These are phyloP conservation scores for Astreopora myriophthalma DNA, from an alignment of 64 coral and sea anemone species.

Conservation along the genomic window DNA sequence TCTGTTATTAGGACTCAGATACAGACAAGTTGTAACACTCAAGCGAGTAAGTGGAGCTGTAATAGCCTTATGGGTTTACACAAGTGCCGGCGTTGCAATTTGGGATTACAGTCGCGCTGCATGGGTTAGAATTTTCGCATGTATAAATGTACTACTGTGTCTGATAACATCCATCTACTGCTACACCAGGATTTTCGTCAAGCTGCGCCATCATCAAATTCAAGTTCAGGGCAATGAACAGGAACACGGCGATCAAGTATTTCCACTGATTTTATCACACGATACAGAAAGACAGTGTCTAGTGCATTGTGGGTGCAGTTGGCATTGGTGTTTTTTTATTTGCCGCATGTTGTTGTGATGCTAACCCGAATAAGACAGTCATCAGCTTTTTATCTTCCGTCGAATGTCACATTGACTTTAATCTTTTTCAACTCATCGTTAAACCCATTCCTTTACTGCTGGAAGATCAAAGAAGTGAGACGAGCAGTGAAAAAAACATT, in stretches of 20 bases:
- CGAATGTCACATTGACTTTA: not conserved
- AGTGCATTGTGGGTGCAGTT: not conserved
- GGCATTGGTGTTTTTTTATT: not conserved
- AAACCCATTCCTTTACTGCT: not conserved
- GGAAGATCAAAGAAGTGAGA: not conserved
- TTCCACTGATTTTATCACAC: not conserved
- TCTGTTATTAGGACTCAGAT: too few relatives aligned
- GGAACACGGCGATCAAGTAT: not conserved
- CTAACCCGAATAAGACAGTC: too few relatives aligned
- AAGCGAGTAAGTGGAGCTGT: too few relatives aligned
- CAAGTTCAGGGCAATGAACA: too few relatives aligned
- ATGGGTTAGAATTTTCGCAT: not conserved
- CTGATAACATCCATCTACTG: not conserved
- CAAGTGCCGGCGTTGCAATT: too few relatives aligned
- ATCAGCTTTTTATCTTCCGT: not conserved
- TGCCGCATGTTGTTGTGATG: not conserved
- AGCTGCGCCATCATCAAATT: not conserved
- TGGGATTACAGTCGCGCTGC: not conserved
- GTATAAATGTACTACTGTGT: not conserved
- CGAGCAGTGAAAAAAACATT: not conserved
- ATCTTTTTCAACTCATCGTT: not conserved
- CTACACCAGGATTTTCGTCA: not conserved
- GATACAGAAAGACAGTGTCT: not conserved
- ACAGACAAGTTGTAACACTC: too few relatives aligned
- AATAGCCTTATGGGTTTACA: too few relatives aligned